Percentiles rank a stretch among this genome's conserved stretches.
These are phyloP conservation scores for Coelopa pilipes DNA, from an alignment of 2,888 invertebrate species.

Conservation along the genomic window DNA sequence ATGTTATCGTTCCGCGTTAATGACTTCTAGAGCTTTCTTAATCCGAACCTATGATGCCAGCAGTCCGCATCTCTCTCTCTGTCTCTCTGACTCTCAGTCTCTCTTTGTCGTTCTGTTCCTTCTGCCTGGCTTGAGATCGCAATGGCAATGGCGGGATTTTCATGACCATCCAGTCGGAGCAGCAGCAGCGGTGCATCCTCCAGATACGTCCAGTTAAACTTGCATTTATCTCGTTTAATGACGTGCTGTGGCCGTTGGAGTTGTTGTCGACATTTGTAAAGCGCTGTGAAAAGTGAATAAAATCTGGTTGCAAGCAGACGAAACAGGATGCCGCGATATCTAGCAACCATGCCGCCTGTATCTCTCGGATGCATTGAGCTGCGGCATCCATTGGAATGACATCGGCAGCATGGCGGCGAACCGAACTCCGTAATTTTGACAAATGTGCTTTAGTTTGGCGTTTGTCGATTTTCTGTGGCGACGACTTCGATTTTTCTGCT, in stretches of 20 bases:
- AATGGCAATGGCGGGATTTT: constrained; percentile 3
- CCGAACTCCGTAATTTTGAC: constrained; percentile 7
- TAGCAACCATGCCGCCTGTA: too few relatives aligned
- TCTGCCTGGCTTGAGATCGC: too few relatives aligned
- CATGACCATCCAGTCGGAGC: background rate
- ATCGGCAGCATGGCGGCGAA: too few relatives aligned
- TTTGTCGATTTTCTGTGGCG: background rate
- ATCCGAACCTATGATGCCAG: constrained; percentile 7
- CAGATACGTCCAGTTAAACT: constrained; percentile 27
- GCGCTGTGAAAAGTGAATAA: background rate
- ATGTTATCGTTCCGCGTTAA: background rate
- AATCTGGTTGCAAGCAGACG: too few relatives aligned
- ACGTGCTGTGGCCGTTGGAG: background rate
- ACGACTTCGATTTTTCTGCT: background rate
- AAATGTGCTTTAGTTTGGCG: background rate
- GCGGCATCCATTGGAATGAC: too few relatives aligned
- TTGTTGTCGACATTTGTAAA: background rate
- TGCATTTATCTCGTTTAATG: constrained; percentile 27
- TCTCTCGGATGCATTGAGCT: too few relatives aligned
- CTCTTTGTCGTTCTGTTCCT: too few relatives aligned
- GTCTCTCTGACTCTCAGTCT: background rate
- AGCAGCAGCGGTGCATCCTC: background rate
- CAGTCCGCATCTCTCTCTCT: background rate
- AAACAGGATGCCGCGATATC: too few relatives aligned
- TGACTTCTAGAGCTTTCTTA: constrained; percentile 1